Percentiles rank a stretch among this genome's conserved stretches.
phyloP scores from a whole-genome alignment of 92 coral and sea anemone genomes.

The Porites divaricata region DNA sequence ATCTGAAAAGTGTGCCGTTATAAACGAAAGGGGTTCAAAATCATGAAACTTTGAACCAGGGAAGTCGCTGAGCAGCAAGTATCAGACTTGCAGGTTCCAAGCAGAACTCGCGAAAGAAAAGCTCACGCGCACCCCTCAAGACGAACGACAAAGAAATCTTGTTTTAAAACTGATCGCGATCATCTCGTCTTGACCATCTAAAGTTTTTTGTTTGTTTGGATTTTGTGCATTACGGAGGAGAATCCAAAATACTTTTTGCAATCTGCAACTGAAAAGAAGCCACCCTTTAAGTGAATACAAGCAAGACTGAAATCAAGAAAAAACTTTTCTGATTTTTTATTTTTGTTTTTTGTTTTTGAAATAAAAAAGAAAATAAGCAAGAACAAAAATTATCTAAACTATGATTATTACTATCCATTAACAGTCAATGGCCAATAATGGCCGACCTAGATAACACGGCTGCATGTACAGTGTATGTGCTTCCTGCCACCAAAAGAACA shows the following conservation, averaged over 20 bases:
- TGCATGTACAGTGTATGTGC: constrained; percentile 18
- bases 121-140: constrained; percentile 6
- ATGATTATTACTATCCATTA: neutral
- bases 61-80: neutral
- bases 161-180: constrained; percentile 1
- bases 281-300: neutral
- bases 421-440: constrained; percentile 18
- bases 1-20: neutral
- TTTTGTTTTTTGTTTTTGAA: neutral
- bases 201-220: neutral
- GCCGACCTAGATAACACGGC: constrained; percentile 24
- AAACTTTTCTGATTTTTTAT: neutral
- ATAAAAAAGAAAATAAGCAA: neutral
- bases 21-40: neutral
- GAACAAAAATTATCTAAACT: neutral
- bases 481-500: neutral
- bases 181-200: neutral
- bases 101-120: constrained; percentile 13
- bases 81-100: constrained; percentile 3
- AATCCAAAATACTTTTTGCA: constrained; percentile 1
- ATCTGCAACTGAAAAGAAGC: constrained; percentile 11
- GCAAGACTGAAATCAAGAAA: constrained; percentile 4
- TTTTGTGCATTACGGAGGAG: constrained; percentile 2
- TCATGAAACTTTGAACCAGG: constrained; percentile 7
- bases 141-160: neutral